Conservation (phyloP, 2,113 vertebrate genomes). For the Actenoides lindsayi region DNA sequence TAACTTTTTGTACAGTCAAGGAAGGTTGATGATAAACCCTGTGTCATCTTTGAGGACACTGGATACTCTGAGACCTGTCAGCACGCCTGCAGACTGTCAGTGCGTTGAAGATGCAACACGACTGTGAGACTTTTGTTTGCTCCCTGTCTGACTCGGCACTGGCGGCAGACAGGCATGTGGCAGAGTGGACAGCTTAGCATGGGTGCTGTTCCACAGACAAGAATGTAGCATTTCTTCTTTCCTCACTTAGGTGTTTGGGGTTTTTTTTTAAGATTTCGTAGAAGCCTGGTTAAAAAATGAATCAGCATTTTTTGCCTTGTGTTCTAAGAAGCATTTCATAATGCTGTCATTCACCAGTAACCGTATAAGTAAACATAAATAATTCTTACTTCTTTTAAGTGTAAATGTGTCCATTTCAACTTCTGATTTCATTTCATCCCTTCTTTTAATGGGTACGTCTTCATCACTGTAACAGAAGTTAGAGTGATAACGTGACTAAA, state of each 20-base stretch:
- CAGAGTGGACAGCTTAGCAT: not conserved
- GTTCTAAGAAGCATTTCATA: not conserved
- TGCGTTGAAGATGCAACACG: not conserved
- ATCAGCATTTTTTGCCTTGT: not conserved
- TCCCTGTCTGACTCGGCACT: not conserved
- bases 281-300: not conserved
- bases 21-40: not conserved
- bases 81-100: not conserved
- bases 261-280: not conserved
- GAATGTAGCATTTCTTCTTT: not conserved
- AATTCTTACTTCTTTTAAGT: not conserved
- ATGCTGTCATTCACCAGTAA: not conserved
- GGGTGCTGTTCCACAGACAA: not conserved
- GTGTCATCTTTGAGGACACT: not conserved
- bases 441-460: not conserved
- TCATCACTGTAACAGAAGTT: not conserved
- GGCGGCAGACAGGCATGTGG: not conserved
- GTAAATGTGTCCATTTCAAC: not conserved
- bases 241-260: not conserved
- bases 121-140: not conserved
- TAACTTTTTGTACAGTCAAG: not conserved
- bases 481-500: not conserved
- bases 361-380: not conserved
- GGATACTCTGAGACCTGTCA: not conserved
- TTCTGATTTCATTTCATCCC: not conserved